Conservation (phyloP, 2,797 vertebrate genomes). For the Chelon auratus region DNA sequence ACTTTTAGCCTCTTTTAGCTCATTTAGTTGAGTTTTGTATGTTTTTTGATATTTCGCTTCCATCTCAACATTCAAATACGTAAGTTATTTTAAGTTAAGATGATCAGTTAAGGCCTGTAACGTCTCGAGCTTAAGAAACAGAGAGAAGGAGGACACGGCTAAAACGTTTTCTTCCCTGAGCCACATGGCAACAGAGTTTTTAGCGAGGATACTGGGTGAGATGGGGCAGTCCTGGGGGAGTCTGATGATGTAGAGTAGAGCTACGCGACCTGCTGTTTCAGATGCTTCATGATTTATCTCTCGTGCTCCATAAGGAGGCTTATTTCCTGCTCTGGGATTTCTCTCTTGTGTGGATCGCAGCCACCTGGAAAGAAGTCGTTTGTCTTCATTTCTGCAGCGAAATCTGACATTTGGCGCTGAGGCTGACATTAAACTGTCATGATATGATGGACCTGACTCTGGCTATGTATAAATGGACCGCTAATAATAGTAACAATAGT, state of each 20-base stretch:
- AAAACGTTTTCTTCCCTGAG: neutral
- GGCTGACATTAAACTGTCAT: neutral
- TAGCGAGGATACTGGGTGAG: neutral
- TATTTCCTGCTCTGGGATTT: neutral
- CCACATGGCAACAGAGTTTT: neutral
- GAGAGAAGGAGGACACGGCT: neutral
- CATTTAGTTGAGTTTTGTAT: neutral
- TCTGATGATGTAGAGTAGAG: conserved; percentile 13
- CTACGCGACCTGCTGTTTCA: conserved; percentile 32
- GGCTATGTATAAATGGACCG: too few relatives aligned
- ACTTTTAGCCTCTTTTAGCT: too few relatives aligned
- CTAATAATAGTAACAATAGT: too few relatives aligned
- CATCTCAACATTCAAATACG: too few relatives aligned
- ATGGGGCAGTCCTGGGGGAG: conserved; percentile 8
- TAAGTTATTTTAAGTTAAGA: too few relatives aligned
- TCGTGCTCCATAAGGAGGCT: neutral
- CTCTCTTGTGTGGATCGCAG: too few relatives aligned
- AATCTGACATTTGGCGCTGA: conserved; percentile 13
- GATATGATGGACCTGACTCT: neutral
- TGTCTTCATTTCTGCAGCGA: conserved; percentile 11
- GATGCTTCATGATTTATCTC: conserved; percentile 21
- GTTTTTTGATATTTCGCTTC: too few relatives aligned
- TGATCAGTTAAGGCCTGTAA: too few relatives aligned
- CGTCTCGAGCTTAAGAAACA: neutral
- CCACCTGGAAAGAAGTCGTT: neutral